A percentile compares a stretch with the other conserved stretches of the same genome.
phyloP scores from a whole-genome alignment of 2,113 vertebrate genomes.

The Sinosuthora webbiana region DNA sequence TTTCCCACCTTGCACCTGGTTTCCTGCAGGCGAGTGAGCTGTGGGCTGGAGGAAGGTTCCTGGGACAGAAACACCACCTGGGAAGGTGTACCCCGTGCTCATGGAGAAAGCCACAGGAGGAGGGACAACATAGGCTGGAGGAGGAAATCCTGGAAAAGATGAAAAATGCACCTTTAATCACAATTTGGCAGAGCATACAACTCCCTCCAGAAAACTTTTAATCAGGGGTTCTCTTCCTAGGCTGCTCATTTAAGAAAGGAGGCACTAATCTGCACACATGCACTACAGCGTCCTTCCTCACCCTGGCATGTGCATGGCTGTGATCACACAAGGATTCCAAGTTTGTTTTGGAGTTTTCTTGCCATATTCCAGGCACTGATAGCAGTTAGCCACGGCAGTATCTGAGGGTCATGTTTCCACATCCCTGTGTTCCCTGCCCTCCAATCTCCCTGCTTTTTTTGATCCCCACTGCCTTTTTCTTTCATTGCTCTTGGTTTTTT shows the following conservation, averaged over 20 bases:
- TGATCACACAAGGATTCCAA: not conserved
- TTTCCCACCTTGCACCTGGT: conserved; percentile 89
- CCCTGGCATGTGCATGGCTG: not conserved
- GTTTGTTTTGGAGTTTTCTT: not conserved
- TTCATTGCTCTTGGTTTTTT: not conserved
- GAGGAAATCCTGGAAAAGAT: conserved; percentile 87
- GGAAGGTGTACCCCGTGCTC: conserved; percentile 93
- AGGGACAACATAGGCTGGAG: conserved; percentile 93
- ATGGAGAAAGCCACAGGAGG: conserved; percentile 94
- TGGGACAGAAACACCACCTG: conserved; percentile 89
- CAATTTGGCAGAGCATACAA: not conserved
- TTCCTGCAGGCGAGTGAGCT: conserved; percentile 85
- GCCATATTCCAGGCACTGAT: not conserved
- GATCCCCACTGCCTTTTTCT: not conserved
- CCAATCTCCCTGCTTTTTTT: not conserved
- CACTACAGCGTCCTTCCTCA: not conserved
- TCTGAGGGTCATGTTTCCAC: not conserved
- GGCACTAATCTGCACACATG: not conserved
- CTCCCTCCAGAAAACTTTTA: not conserved
- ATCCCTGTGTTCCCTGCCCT: too few species aligned
- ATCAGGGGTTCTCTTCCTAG: not conserved
- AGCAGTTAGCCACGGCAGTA: not conserved
- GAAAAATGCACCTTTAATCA: not conserved
- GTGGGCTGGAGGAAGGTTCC: conserved; percentile 90
- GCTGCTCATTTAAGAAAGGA: not conserved